Evolutionary conservation across 2,797 vertebrate genomes (phyloP), one percentile per base, ranked within the genome.

Genomic region (Cirrhinus mrigala): DNA sequence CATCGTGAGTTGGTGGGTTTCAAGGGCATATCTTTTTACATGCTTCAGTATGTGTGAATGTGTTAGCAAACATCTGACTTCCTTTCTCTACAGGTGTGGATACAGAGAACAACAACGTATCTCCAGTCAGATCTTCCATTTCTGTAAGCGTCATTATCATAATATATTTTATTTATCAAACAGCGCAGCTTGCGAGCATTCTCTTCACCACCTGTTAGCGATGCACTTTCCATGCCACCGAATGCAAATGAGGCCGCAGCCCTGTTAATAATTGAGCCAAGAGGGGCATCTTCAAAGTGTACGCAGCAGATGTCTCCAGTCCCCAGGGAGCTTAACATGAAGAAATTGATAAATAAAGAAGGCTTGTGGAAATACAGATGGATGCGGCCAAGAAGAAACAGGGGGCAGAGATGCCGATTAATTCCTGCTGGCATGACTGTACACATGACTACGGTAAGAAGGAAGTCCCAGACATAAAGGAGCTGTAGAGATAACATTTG

Each of bases 101-200:
- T 29, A 56, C 85, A 86, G 64, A 86, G 71, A 84, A 73, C 86
- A 85, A 88, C 85, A 89, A 90, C 89, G 93, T 91, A 91, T 86
- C 87, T 92, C 89, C 81, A 93, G 91, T 92, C 89, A 89, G 87
- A 92, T 90, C 87, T 89, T 90, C 86, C 83, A 54, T 87, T 87
- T 89, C 91, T 85, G 79, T 89, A 75, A 15, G 81, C 80, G 44
- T 27, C 85, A 95, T 95, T 94, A 93, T 87, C 94, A 95, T 95
- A 94, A 92, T 90, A 94, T 94, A 94, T 95, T 95, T 95, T 94
- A 95, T 95, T 94, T 93, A 95, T 95, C 92, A 93, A 92, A 94
- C 88, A 80, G 86, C 84, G 86, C 92, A 90, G 90, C 91, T 87
- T 78, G 91, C 56, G n/a, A 69, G 81, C 86, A 86, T 90, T 91